These are phyloP conservation scores for Tupaia chinensis DNA, from an alignment of 2,113 vertebrate species.

Conservation along the genomic window DNA sequence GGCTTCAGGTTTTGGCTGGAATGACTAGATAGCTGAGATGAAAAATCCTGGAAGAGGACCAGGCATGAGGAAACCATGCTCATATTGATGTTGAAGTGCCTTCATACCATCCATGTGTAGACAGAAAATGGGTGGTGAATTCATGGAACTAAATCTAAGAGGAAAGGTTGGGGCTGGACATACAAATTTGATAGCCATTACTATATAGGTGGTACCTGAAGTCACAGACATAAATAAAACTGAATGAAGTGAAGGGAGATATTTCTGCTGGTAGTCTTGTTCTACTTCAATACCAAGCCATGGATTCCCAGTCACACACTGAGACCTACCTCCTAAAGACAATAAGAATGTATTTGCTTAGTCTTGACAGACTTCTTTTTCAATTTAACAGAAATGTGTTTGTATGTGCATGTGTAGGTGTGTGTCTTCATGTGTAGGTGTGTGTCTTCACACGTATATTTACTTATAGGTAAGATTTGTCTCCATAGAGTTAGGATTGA, in stretches of 20 bases:
- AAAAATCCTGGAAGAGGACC: not conserved
- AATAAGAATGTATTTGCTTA: not conserved
- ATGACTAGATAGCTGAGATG: rapidly evolving
- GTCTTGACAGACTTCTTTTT: not conserved
- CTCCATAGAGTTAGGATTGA: not conserved
- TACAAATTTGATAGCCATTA: too few relatives aligned
- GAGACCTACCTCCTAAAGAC: not conserved
- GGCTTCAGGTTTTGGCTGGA: not conserved
- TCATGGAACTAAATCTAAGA: not conserved
- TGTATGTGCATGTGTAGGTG: not conserved
- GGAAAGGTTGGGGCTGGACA: not conserved
- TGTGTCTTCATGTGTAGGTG: too few relatives aligned
- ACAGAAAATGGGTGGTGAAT: not conserved
- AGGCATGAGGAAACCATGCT: not conserved
- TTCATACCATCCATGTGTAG: not conserved
- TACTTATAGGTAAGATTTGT: not conserved
- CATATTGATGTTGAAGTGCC: not conserved
- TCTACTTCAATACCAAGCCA: not conserved
- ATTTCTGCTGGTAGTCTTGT: not conserved
- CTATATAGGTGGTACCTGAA: not conserved
- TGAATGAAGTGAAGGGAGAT: not conserved
- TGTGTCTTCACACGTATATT: not conserved
- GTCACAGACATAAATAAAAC: not conserved
- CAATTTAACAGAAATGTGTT: not conserved
- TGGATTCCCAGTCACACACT: not conserved